These are phyloP conservation scores for Spatulosminthurus flaviceps DNA, from an alignment of 2,888 invertebrate species.

Conservation along the genomic window DNA sequence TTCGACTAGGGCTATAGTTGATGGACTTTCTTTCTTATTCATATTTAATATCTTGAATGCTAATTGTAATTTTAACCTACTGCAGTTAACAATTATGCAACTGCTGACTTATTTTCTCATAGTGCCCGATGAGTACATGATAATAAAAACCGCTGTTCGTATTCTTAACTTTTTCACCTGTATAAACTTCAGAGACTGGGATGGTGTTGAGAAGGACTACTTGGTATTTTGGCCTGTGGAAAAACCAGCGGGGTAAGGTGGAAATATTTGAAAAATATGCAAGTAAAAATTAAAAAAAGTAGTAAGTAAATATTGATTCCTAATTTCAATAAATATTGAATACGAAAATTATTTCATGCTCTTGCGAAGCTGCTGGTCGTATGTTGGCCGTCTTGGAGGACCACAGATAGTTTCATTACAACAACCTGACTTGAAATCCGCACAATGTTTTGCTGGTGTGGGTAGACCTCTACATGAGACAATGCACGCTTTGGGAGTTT, in stretches of 20 bases:
- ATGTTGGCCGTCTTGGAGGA: conserved; percentile 78
- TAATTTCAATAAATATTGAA: not conserved
- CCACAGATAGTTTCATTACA: conserved; percentile 78
- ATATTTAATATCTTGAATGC: no score
- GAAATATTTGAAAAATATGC: conserved; percentile 22
- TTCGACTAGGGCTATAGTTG: no score
- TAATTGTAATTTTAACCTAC: no score
- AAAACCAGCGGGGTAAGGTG: conserved; percentile 69
- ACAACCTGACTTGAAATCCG: conserved; percentile 72
- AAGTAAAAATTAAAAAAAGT: not conserved
- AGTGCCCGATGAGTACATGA: conserved; percentile 72
- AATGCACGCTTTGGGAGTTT: conserved; percentile 82
- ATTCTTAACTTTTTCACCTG: conserved; percentile 75
- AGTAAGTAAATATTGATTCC: no score
- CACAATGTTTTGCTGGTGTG: conserved; percentile 73
- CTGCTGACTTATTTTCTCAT: conserved; percentile 19
- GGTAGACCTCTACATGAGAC: conserved; percentile 79
- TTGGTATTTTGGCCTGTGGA: conserved; percentile 75
- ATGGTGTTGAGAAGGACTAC: conserved; percentile 73
- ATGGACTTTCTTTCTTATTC: no score
- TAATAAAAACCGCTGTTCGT: conserved; percentile 72
- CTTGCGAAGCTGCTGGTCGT: conserved; percentile 76
- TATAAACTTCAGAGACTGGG: conserved; percentile 74
- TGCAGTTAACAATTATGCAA: no score
- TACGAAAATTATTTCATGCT: not conserved